These are phyloP conservation scores for Dynastes tityus DNA, from an alignment of 2,888 invertebrate genomes.

Conservation along the genomic window DNA sequence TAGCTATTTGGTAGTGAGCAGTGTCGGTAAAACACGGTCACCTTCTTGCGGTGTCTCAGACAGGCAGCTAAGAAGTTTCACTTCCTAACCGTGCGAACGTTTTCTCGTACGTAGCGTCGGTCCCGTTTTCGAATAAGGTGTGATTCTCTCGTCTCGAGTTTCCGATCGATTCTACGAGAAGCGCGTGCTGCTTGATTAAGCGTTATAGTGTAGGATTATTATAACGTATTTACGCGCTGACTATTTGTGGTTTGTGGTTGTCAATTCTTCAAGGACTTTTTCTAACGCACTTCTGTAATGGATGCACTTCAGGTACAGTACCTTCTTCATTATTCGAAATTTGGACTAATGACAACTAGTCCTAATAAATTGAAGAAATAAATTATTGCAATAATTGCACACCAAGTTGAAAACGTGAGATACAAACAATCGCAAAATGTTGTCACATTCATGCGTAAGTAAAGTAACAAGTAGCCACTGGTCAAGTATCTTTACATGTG, in stretches of 20 bases:
- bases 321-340: too few relatives aligned
- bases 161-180: constrained; percentile 18
- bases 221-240: neutral
- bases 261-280: neutral
- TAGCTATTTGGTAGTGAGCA: constrained; percentile 64
- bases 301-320: constrained; percentile 2
- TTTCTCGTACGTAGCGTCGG: constrained; percentile 58
- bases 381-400: too few relatives aligned
- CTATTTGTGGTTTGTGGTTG: constrained; percentile 19
- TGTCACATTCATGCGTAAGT: too few relatives aligned
- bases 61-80: constrained; percentile 57
- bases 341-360: neutral
- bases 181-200: constrained; percentile 17
- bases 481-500: too few relatives aligned
- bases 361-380: neutral
- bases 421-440: too few relatives aligned
- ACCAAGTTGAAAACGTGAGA: too few relatives aligned
- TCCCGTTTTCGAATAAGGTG: constrained; percentile 32
- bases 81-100: constrained; percentile 59
- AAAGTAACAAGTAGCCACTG: too few relatives aligned
- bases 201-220: constrained; percentile 4
- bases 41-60: constrained; percentile 52
- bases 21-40: constrained; percentile 67
- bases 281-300: neutral
- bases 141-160: constrained; percentile 20